phyloP scores from a whole-genome alignment of 1,140 invertebrate species.

The Calliopsis andreniformis region DNA sequence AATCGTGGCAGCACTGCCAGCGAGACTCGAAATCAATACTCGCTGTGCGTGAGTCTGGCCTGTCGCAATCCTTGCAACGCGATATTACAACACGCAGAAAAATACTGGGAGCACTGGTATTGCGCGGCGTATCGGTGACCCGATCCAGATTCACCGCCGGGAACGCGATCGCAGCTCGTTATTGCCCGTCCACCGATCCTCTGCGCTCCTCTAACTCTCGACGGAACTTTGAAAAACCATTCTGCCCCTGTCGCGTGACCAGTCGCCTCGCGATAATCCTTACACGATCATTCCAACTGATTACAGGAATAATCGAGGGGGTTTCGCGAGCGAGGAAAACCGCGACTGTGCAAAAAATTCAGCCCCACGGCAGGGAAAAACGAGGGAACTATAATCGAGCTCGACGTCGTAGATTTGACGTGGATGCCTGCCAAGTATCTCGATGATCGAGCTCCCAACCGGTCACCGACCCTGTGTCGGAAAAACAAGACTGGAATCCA shows the following conservation, averaged over 20 bases:
- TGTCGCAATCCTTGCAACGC: conserved; percentile 74
- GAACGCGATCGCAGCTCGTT: conserved; percentile 21
- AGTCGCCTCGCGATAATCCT: conserved; percentile 9
- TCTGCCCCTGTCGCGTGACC: conserved; percentile 24
- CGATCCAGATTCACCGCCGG: conserved; percentile 42
- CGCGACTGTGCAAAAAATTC: not conserved
- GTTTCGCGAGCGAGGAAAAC: not conserved
- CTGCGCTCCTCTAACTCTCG: not conserved
- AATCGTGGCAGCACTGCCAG: conserved; percentile 77
- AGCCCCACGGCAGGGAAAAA: not conserved
- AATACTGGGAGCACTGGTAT: conserved; percentile 43
- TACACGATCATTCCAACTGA: conserved; percentile 25
- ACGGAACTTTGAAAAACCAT: not conserved
- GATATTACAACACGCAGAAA: conserved; percentile 67
- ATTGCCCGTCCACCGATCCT: not conserved
- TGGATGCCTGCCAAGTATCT: conserved; percentile 42
- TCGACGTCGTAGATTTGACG: conserved; percentile 1
- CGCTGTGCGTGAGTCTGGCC: conserved; percentile 73
- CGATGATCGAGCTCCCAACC: conserved; percentile 33
- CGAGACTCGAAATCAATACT: conserved; percentile 79
- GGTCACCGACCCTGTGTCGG: conserved; percentile 29
- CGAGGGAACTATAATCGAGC: not conserved
- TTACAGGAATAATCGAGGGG: not conserved
- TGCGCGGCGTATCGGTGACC: conserved; percentile 50
- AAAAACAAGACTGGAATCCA: conserved; percentile 24